These are phyloP conservation scores for Promerops cafer DNA, from an alignment of 2,113 vertebrate genomes.

Conservation along the genomic window DNA sequence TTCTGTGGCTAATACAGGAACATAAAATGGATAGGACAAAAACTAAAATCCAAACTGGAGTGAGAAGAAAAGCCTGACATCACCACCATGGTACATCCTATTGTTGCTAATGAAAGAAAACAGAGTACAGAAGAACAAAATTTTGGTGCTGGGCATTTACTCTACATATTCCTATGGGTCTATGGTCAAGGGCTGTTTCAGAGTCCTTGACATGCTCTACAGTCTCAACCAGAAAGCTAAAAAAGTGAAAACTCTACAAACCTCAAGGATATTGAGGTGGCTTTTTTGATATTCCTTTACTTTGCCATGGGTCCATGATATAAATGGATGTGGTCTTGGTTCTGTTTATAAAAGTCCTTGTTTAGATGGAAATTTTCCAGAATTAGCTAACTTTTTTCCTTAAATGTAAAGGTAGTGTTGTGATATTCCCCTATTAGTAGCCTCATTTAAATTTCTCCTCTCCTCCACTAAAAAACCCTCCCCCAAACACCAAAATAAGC, in stretches of 20 bases:
- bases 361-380: background rate
- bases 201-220: background rate
- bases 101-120: background rate
- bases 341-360: background rate
- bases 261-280: background rate
- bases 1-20: background rate
- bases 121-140: background rate
- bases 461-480: background rate
- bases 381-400: background rate
- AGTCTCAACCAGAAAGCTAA: background rate
- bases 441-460: background rate
- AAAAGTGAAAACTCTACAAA: background rate
- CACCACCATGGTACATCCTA: background rate
- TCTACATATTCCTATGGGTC: fast-evolving
- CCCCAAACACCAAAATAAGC: fast-evolving
- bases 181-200: background rate
- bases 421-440: background rate
- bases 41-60: background rate
- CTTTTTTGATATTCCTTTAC: background rate
- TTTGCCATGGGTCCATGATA: background rate
- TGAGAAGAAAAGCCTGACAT: background rate
- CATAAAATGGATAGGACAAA: background rate
- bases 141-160: background rate
- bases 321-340: background rate
- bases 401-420: background rate